Percentiles rank a stretch among this genome's conserved stretches.
phyloP scores from a whole-genome alignment of 2,888 invertebrate genomes.

The Hemistola chrysoprasaria region DNA sequence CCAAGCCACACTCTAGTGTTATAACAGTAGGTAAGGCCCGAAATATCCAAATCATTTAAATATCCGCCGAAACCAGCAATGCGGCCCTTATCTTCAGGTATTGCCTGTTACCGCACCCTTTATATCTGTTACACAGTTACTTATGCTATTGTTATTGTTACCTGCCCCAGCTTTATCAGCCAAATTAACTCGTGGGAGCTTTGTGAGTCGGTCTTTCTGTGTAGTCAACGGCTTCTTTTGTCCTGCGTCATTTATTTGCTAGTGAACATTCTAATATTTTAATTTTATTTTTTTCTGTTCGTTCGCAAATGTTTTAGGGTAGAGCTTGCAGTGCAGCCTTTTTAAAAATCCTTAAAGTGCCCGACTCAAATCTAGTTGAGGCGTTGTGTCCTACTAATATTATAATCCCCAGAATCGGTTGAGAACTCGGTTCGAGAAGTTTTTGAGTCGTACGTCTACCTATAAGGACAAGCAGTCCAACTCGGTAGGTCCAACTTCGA shows the following conservation, averaged over 20 bases:
- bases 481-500: no score
- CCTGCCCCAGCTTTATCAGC: slow-evolving; percentile 28
- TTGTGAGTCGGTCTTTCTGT: slow-evolving; percentile 19
- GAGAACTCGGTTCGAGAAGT: no score
- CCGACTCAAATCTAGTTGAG: no score
- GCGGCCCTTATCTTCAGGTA: slow-evolving; percentile 26
- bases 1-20: slow-evolving; percentile 43
- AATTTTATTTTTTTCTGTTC: slow-evolving; percentile 1
- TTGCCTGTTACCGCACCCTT: slow-evolving; percentile 25
- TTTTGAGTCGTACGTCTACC: no score
- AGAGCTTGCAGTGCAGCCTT: no score
- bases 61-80: slow-evolving; percentile 34
- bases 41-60: slow-evolving; percentile 56
- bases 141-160: slow-evolving; percentile 33
- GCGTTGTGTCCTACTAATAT: no score
- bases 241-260: slow-evolving; percentile 7
- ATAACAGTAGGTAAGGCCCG: no score
- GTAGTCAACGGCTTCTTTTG: slow-evolving; percentile 22
- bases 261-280: neutral
- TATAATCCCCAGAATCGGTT: no score
- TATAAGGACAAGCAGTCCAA: no score
- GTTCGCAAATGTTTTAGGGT: slow-evolving; percentile 9
- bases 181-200: slow-evolving; percentile 27
- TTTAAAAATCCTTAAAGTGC: no score
- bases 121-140: slow-evolving; percentile 21